Evolutionary conservation across 1,140 invertebrate genomes (phyloP).

Genomic region (Aphelenchoides besseyi): DNA sequence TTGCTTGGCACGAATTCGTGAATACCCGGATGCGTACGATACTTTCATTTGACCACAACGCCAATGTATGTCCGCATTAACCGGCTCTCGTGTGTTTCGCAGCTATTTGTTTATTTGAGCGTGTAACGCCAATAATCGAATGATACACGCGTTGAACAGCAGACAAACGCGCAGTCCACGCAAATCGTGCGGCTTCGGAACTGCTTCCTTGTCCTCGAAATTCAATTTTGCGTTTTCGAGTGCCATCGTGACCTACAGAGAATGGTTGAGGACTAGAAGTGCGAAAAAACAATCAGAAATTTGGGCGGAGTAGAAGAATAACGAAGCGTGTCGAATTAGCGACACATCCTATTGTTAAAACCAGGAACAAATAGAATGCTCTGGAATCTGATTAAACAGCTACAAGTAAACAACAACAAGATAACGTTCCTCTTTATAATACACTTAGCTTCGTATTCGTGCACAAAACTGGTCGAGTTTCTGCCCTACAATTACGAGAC

Average conservation of each 20-base stretch:
- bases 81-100: neutral
- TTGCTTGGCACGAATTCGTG: too few relatives aligned
- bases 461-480: too few relatives aligned
- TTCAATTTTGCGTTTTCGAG: neutral
- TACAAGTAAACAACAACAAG: too few relatives aligned
- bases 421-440: too few relatives aligned
- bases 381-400: too few relatives aligned
- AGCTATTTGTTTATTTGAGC: conserved; percentile 4
- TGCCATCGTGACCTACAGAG: neutral
- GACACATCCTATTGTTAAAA: neutral
- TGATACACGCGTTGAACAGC: neutral
- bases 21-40: too few relatives aligned
- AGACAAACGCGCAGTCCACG: neutral
- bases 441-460: too few relatives aligned
- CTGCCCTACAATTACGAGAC: too few relatives aligned
- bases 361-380: neutral
- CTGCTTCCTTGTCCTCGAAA: neutral
- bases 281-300: conserved; percentile 4
- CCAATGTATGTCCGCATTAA: neutral
- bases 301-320: neutral
- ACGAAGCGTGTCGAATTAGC: neutral
- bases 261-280: neutral
- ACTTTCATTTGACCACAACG: too few relatives aligned
- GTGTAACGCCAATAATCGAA: neutral
- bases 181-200: neutral